A percentile compares a stretch with the other conserved stretches of the same genome.
These are phyloP conservation scores for Nomada ferruginata DNA, from an alignment of 2,888 invertebrate genomes.

Conservation along the genomic window DNA sequence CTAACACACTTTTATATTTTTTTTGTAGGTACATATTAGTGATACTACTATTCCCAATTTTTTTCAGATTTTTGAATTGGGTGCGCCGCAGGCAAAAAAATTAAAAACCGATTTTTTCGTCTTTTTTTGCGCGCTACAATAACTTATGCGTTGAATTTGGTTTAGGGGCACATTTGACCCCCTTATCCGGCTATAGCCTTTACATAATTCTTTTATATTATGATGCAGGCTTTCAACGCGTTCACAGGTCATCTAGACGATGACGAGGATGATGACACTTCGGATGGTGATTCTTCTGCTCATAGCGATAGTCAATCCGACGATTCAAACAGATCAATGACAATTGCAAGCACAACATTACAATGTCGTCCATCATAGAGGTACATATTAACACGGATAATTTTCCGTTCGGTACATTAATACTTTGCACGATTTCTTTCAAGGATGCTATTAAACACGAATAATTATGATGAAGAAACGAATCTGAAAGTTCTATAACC, in stretches of 20 bases:
- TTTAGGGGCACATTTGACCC: too few species aligned
- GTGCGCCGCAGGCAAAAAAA: too few species aligned
- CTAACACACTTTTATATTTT: too few species aligned
- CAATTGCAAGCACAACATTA: conserved; percentile 44
- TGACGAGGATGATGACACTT: conserved; percentile 46
- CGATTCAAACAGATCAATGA: neutral
- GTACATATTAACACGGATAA: conserved; percentile 3
- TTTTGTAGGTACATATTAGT: too few species aligned
- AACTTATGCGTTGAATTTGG: too few species aligned
- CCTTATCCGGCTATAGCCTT: neutral
- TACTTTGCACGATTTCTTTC: conserved; percentile 18
- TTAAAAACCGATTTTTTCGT: too few species aligned
- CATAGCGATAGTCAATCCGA: conserved; percentile 40
- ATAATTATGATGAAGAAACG: conserved; percentile 22
- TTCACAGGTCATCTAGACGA: conserved; percentile 32
- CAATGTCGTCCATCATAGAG: conserved; percentile 71
- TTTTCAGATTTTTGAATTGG: too few species aligned
- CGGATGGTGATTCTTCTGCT: conserved; percentile 55
- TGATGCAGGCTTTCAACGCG: conserved; percentile 19
- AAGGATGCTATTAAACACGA: conserved; percentile 20
- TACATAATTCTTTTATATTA: conserved; percentile 12
- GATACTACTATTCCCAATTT: too few species aligned
- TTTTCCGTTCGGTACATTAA: conserved; percentile 21
- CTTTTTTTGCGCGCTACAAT: too few species aligned
- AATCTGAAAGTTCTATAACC: conserved; percentile 17